phyloP scores from a whole-genome alignment of 2,113 vertebrate genomes.

The Rhinoptilus africanus region DNA sequence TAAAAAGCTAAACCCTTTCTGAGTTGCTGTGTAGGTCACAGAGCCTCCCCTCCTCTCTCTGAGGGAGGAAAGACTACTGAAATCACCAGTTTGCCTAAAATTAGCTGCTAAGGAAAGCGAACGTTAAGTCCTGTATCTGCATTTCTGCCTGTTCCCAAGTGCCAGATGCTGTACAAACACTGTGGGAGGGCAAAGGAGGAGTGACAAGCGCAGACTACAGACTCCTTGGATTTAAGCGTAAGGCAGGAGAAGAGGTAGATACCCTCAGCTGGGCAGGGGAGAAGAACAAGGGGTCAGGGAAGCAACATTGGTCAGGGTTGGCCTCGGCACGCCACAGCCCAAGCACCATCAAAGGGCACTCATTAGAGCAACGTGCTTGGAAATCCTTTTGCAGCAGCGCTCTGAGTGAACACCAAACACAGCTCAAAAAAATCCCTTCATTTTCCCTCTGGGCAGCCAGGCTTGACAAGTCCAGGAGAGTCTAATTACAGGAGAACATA shows the following conservation, averaged over 20 bases:
- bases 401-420: neutral
- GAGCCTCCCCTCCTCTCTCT: neutral
- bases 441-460: neutral
- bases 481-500: constrained; percentile 34
- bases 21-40: neutral
- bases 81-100: neutral
- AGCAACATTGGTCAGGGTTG: neutral
- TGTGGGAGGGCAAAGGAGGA: neutral
- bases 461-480: neutral
- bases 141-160: neutral
- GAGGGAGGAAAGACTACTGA: neutral
- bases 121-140: neutral
- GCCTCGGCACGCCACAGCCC: neutral
- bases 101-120: neutral
- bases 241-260: neutral
- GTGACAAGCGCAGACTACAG: neutral
- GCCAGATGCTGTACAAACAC: neutral
- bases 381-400: neutral
- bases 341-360: neutral
- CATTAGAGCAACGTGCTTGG: neutral
- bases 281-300: neutral
- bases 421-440: neutral
- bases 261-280: neutral
- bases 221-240: neutral
- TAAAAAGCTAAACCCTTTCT: neutral